Percentiles rank a stretch among this genome's conserved stretches.
Conservation (phyloP, 2,797 vertebrate species). For the Spheniscus humboldti region DNA sequence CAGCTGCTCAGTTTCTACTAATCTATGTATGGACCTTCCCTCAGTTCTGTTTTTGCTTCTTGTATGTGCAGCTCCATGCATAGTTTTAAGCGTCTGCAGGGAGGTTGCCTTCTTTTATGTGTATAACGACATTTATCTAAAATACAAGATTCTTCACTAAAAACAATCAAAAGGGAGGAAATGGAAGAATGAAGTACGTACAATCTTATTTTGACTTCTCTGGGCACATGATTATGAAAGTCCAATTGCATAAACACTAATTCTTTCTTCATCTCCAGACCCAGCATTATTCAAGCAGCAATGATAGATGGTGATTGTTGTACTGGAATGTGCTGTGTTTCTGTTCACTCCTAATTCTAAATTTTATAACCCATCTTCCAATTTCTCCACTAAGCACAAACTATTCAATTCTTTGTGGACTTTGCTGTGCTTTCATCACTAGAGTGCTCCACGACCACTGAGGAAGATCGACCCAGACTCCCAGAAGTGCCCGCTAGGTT, state of each 20-base stretch:
- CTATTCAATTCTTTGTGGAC: not conserved
- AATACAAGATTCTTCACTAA: not conserved
- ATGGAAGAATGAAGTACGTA: not conserved
- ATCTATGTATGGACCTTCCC: not conserved
- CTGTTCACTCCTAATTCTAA: not conserved
- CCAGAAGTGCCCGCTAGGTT: not conserved
- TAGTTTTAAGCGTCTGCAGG: not conserved
- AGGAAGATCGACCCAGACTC: rapidly evolving
- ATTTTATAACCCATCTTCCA: not conserved
- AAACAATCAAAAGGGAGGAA: not conserved
- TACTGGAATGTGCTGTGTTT: not conserved
- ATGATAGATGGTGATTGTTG: not conserved
- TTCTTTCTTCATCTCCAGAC: not conserved
- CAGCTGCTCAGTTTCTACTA: not conserved
- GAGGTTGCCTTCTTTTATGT: not conserved
- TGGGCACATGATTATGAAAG: not conserved
- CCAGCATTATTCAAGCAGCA: not conserved
- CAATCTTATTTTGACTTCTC: not conserved
- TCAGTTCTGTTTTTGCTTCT: not conserved
- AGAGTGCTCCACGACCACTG: not conserved
- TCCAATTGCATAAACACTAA: not conserved
- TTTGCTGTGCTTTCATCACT: not conserved
- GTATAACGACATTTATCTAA: not conserved
- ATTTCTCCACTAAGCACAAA: not conserved
- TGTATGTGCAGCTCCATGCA: not conserved